Percentiles rank a stretch among this genome's conserved stretches.
These are phyloP conservation scores for Eriosoma lanigerum DNA, from an alignment of 1,140 invertebrate genomes.

Conservation along the genomic window DNA sequence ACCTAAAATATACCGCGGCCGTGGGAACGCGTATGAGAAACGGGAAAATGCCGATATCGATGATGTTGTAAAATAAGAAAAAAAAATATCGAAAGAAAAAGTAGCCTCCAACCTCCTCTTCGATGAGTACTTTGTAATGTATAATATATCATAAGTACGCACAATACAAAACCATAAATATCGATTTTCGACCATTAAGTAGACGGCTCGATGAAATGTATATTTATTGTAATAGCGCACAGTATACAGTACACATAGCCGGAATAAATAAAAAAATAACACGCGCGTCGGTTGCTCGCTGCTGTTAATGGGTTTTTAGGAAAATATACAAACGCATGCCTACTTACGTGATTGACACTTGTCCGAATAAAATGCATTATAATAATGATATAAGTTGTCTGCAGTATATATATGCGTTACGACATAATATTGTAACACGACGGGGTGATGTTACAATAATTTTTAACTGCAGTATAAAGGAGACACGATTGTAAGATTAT, in stretches of 20 bases:
- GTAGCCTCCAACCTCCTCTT: slow-evolving; percentile 43
- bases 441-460: too few relatives aligned
- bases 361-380: slow-evolving; percentile 46
- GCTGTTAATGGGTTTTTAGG: slow-evolving; percentile 38
- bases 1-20: not conserved
- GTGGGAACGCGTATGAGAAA: slow-evolving; percentile 43
- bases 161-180: slow-evolving; percentile 51
- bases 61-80: slow-evolving; percentile 46
- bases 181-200: slow-evolving; percentile 50
- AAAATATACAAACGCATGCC: not conserved
- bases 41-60: slow-evolving; percentile 42
- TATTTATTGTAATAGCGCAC: slow-evolving; percentile 20
- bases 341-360: slow-evolving; percentile 28
- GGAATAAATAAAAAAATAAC: slow-evolving; percentile 12
- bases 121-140: slow-evolving; percentile 4
- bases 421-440: too few relatives aligned
- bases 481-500: too few relatives aligned
- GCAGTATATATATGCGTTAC: too few relatives aligned
- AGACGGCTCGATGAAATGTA: slow-evolving; percentile 31
- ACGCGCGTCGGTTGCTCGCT: not conserved
- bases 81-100: slow-evolving; percentile 1
- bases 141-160: slow-evolving; percentile 37
- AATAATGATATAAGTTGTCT: slow-evolving; percentile 12
- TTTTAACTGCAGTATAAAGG: too few relatives aligned
- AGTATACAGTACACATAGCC: not conserved